Evolutionary conservation across 2,797 vertebrate species (phyloP).

Genomic region (Myotis planiceps): DNA sequence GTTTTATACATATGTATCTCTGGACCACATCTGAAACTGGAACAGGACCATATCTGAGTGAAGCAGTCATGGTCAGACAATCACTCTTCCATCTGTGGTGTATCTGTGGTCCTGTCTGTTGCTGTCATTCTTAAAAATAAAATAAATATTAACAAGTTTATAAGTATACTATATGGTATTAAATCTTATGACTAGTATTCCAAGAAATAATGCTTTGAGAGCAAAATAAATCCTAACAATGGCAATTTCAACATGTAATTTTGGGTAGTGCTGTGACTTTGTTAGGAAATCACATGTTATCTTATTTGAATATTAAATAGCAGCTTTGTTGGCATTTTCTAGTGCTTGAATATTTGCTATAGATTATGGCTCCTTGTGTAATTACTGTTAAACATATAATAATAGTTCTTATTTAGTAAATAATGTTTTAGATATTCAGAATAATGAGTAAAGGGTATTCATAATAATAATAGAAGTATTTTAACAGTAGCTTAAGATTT

Average conservation of each 20-base stretch:
- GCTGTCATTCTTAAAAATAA: neutral
- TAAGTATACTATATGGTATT: neutral
- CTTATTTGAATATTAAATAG: neutral
- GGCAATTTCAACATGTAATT: neutral
- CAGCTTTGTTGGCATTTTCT: neutral
- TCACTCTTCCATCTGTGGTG: neutral
- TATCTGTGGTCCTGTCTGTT: neutral
- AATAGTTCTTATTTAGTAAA: neutral
- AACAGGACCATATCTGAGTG: neutral
- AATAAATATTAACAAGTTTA: neutral
- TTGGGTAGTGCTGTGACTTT: neutral
- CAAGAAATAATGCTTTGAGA: neutral
- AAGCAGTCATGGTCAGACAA: neutral
- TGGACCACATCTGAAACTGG: neutral
- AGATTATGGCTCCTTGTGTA: neutral
- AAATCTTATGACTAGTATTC: neutral
- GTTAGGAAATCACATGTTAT: neutral
- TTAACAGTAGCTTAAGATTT: conserved; percentile 36
- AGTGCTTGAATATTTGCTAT: neutral
- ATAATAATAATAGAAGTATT: conserved; percentile 2
- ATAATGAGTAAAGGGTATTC: neutral
- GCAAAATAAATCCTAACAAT: neutral
- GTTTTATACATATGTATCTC: neutral
- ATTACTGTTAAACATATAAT: neutral
- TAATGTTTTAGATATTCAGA: neutral